Evolutionary conservation across 2,888 invertebrate genomes (phyloP).

Genomic region (Chymomyza fuscimana): DNA sequence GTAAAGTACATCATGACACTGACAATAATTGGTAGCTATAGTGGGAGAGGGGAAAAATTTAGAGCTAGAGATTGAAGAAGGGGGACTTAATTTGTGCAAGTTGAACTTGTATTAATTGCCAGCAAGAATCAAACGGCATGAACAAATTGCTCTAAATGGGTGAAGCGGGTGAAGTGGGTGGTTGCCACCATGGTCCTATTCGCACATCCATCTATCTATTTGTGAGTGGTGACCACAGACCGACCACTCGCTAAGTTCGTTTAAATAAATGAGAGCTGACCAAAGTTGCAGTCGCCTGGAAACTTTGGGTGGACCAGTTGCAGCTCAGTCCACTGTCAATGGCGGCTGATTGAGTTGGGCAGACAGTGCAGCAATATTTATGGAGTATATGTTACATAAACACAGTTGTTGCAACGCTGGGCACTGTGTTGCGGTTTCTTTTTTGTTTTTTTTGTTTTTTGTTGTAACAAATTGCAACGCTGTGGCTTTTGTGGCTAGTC

Average conservation of each 20-base stretch:
- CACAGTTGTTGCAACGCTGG: constrained; percentile 14
- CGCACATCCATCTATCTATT: not conserved
- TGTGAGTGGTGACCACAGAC: not conserved
- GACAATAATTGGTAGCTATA: not conserved
- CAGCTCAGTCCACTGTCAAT: not conserved
- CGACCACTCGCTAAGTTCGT: not conserved
- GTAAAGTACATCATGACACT: not conserved
- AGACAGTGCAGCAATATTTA: constrained; percentile 47
- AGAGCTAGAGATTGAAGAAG: too few species aligned
- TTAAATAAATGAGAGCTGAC: not conserved
- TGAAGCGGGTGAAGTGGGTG: not conserved
- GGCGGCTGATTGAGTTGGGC: not conserved
- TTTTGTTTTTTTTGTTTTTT: constrained; percentile 37
- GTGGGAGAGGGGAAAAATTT: too few species aligned
- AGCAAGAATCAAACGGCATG: not conserved
- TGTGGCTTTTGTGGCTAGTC: constrained; percentile 43
- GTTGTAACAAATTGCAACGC: constrained; percentile 54
- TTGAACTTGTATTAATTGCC: not conserved
- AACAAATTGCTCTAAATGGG: not conserved
- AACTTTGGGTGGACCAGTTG: not conserved
- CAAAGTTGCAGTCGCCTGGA: not conserved
- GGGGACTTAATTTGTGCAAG: not conserved
- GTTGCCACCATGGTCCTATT: not conserved
- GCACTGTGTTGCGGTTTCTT: not conserved
- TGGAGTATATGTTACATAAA: constrained; percentile 33